Percentiles rank a stretch among this genome's conserved stretches.
Evolutionary conservation across 2,888 invertebrate genomes (phyloP).

Genomic region (Yponomeuta cagnagella): DNA sequence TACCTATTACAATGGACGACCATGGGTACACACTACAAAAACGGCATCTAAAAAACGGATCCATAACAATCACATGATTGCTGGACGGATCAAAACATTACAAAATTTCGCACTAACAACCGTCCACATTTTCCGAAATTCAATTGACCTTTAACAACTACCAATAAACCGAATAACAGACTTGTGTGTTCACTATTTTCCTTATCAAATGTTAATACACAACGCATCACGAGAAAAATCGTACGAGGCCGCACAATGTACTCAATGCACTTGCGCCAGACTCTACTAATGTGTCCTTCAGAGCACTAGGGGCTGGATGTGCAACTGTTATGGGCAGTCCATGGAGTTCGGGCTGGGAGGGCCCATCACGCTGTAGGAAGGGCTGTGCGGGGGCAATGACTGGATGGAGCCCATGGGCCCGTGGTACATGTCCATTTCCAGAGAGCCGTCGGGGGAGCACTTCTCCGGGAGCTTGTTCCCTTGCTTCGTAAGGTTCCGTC

Average conservation of each 20-base stretch:
- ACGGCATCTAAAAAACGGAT: not conserved
- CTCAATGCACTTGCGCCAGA: not conserved
- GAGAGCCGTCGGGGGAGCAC: conserved; percentile 78
- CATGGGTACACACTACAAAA: not conserved
- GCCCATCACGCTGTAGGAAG: conserved; percentile 81
- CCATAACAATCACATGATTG: not conserved
- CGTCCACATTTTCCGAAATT: not conserved
- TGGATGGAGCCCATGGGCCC: conserved; percentile 80
- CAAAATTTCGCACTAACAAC: not conserved
- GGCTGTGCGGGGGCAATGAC: conserved; percentile 82
- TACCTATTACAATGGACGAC: too few relatives aligned
- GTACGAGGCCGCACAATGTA: not conserved
- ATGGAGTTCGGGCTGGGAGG: conserved; percentile 82
- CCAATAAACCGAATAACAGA: not conserved
- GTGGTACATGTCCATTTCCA: conserved; percentile 79
- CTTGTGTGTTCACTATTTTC: not conserved
- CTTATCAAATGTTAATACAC: not conserved
- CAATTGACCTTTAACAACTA: not conserved
- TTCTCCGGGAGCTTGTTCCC: conserved; percentile 84
- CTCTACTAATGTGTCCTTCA: conserved; percentile 25
- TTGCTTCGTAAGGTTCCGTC: conserved; percentile 89
- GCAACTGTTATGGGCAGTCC: conserved; percentile 81
- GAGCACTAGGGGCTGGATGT: conserved; percentile 63
- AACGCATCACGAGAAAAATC: not conserved
- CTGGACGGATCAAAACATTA: not conserved